Percentiles rank a stretch among this genome's conserved stretches.
phyloP scores from a whole-genome alignment of 2,113 vertebrate genomes.

The Apus apus region DNA sequence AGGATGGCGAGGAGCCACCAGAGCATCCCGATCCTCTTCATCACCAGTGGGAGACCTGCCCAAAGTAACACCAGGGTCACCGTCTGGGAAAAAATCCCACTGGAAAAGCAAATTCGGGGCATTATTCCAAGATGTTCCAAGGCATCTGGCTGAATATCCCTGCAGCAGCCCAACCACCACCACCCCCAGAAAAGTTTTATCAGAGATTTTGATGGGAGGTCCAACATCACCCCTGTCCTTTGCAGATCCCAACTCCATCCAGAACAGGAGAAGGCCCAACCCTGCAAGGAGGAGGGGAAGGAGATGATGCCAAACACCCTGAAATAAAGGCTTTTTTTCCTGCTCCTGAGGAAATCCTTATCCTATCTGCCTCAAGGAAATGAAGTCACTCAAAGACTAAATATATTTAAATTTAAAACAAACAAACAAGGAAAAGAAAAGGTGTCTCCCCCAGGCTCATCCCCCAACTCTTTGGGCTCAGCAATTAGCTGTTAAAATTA shows the following conservation, averaged over 20 bases:
- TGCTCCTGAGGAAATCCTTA: not conserved
- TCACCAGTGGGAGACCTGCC: not conserved
- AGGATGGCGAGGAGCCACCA: constrained; percentile 16
- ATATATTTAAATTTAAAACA: not conserved
- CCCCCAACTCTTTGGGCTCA: fast-evolving
- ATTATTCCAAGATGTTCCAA: not conserved
- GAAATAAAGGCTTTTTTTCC: not conserved
- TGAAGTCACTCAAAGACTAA: not conserved
- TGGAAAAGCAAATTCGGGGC: fast-evolving
- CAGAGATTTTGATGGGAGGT: not conserved
- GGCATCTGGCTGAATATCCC: not conserved
- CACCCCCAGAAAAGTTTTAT: fast-evolving
- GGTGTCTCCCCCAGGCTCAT: not conserved
- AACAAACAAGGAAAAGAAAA: not conserved
- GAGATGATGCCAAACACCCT: not conserved
- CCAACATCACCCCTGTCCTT: not conserved
- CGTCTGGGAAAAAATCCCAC: not conserved
- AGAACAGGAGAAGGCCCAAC: not conserved
- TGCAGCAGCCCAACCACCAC: fast-evolving
- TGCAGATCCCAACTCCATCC: not conserved
- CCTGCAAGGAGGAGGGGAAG: not conserved
- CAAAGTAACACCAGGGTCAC: fast-evolving
- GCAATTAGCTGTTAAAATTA: not conserved
- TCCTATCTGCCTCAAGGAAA: not conserved
- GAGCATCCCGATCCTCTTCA: not conserved